A percentile compares a stretch with the other conserved stretches of the same genome.
Conservation (phyloP, 2,888 invertebrate genomes). For the Heliconius erato region DNA sequence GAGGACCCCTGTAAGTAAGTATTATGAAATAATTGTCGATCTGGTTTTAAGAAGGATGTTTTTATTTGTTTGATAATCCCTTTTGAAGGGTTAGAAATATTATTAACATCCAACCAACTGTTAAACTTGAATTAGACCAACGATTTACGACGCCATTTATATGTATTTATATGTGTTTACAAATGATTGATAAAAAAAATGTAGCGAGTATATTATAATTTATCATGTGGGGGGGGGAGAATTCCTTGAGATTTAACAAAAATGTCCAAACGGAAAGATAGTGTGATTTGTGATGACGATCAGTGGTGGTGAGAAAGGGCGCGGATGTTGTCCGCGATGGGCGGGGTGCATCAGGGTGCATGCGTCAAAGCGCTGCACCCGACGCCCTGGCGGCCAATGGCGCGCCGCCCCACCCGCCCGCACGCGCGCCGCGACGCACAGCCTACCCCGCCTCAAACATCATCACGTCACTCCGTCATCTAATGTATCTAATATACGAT, state of each 20-base stretch:
- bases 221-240: neutral
- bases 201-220: neutral
- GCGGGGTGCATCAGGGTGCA: slow-evolving; percentile 52
- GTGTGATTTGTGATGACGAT: neutral
- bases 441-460: slow-evolving; percentile 43
- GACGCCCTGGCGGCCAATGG: slow-evolving; percentile 49
- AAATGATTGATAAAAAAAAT: no score
- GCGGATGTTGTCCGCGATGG: slow-evolving; percentile 43
- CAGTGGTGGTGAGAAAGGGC: slow-evolving; percentile 27
- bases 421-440: slow-evolving; percentile 43
- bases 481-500: slow-evolving; percentile 2
- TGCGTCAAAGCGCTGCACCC: slow-evolving; percentile 43
- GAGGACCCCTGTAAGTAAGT: slow-evolving; percentile 58
- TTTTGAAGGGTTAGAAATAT: slow-evolving; percentile 48
- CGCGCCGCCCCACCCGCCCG: slow-evolving; percentile 48
- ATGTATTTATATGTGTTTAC: no score
- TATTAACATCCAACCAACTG: slow-evolving; percentile 34
- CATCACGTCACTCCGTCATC: slow-evolving; percentile 43
- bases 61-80: slow-evolving; percentile 43
- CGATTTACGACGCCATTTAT: neutral
- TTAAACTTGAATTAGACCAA: slow-evolving; percentile 19
- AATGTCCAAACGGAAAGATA: neutral
- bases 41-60: slow-evolving; percentile 58
- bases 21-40: slow-evolving; percentile 63
- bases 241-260: neutral